Evolutionary conservation across 2,797 vertebrate species (phyloP), one percentile per base, ranked within the genome.

Genomic region (Hafferia zeledoni): DNA sequence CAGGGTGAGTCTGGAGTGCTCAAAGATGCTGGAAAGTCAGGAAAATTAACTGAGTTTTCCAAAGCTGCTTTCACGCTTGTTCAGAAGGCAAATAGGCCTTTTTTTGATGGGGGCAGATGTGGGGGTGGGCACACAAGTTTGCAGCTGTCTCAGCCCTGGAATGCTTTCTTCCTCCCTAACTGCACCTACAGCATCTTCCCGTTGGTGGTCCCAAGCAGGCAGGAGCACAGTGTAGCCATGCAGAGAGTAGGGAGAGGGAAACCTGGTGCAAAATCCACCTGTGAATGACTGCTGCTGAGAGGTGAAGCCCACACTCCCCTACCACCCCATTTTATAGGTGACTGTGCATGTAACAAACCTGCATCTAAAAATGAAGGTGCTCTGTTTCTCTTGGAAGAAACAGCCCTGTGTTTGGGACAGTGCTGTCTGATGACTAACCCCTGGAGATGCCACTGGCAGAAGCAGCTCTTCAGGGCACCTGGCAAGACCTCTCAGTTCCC

Each of bases 301-400:
- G 57, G 46, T 43, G 53, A 68, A 86, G 60, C 49, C 46, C 0
- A 1, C n/a, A 20, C 39, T 22, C 33, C 27, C 12, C 25, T 23
- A 1, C 39, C 13, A 9, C 24, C 20, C 33, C 11, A 1, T 60
- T 60, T 70, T 24, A 9, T 3, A 25, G 83, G 19, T 46, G 27
- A 37, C 24, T 0, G 0, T 1, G 6, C 63, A 8, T 0, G 1
- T 55, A 44, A 50, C 28, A 60, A 78, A 44, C 39, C 41, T 20
- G 4, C 24, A 3, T 20, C n/a, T 83, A 85, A 35, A 81, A 88
- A 78, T 13, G 44, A 94, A 90, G 74, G 77, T 17, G 9, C 23
- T 85, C 41, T 85, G 60, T 81, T 88, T 90, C 49, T 81, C 46
- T 67, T 57, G n/a, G 86, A 71, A 59, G 52, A 57, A 56, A 37